These are phyloP conservation scores for Papilio gigon DNA, from an alignment of 2,888 invertebrate species.

Conservation along the genomic window DNA sequence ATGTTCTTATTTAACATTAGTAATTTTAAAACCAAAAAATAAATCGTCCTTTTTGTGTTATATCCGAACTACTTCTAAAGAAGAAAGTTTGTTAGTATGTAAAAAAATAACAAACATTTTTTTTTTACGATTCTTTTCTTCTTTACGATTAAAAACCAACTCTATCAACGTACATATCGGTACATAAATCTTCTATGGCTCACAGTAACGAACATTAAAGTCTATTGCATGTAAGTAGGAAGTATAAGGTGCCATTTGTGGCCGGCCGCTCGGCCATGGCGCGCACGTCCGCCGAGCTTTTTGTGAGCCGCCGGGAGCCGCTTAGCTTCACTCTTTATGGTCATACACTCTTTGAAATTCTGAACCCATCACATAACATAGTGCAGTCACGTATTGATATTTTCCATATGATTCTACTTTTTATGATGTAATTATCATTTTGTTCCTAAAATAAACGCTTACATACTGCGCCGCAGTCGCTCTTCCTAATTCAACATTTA, in stretches of 20 bases:
- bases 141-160: too few relatives aligned
- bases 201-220: constrained; percentile 8
- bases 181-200: not conserved
- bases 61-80: too few relatives aligned
- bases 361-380: constrained; percentile 21
- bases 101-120: too few relatives aligned
- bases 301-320: constrained; percentile 34
- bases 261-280: constrained; percentile 47
- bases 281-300: constrained; percentile 48
- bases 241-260: constrained; percentile 59
- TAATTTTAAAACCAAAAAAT: not conserved
- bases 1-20: not conserved
- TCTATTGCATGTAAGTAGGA: constrained; percentile 46
- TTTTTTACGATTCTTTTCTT: too few relatives aligned
- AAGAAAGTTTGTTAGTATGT: too few relatives aligned
- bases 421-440: not conserved
- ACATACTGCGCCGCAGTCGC: too few relatives aligned
- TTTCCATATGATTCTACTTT: constrained; percentile 23
- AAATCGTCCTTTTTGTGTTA: too few relatives aligned
- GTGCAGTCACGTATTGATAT: constrained; percentile 31
- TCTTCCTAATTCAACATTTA: too few relatives aligned
- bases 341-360: constrained; percentile 38
- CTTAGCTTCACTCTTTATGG: constrained; percentile 35
- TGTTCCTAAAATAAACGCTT: too few relatives aligned
- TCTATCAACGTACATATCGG: not conserved